A percentile compares a stretch with the other conserved stretches of the same genome.
phyloP scores from a whole-genome alignment of 1,140 invertebrate species.

The Carposina sasakii region DNA sequence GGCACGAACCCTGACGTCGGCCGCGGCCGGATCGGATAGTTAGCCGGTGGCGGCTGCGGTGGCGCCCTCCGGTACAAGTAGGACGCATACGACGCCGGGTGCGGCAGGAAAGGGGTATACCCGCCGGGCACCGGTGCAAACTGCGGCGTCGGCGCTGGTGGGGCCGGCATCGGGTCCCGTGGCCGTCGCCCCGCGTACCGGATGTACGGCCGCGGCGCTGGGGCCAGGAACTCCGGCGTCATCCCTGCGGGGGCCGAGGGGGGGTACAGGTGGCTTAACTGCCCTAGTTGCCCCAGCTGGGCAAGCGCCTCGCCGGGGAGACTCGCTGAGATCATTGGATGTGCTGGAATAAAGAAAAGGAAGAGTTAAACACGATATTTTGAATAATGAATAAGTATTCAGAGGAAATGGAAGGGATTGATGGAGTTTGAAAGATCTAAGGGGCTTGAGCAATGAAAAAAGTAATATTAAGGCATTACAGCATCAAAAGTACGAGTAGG shows the following conservation, averaged over 20 bases:
- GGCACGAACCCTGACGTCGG: conserved; percentile 55
- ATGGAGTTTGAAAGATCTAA: no score
- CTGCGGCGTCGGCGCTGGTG: conserved; percentile 30
- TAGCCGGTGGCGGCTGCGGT: conserved; percentile 35
- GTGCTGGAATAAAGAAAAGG: conserved; percentile 42
- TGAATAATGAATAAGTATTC: no score
- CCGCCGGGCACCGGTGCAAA: conserved; percentile 49
- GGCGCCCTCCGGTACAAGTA: conserved; percentile 47
- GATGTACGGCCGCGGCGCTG: conserved; percentile 62
- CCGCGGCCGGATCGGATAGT: conserved; percentile 45
- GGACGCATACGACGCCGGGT: conserved; percentile 39
- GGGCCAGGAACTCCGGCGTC: conserved; percentile 67
- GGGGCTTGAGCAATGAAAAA: no score
- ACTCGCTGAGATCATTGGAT: conserved; percentile 70
- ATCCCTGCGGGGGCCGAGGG: conserved; percentile 44
- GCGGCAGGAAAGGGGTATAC: conserved; percentile 51
- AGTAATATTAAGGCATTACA: no score
- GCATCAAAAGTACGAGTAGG: no score
- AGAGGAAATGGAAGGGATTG: no score
- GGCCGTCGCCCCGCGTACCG: conserved; percentile 51
- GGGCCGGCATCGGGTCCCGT: conserved; percentile 33
- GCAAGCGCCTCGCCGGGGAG: conserved; percentile 69
- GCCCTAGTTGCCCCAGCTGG: conserved; percentile 59
- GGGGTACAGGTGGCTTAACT: conserved; percentile 56
- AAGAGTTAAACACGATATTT: no score